Evolutionary conservation across 1,140 invertebrate genomes (phyloP).

Genomic region (Drosophila pandora): DNA sequence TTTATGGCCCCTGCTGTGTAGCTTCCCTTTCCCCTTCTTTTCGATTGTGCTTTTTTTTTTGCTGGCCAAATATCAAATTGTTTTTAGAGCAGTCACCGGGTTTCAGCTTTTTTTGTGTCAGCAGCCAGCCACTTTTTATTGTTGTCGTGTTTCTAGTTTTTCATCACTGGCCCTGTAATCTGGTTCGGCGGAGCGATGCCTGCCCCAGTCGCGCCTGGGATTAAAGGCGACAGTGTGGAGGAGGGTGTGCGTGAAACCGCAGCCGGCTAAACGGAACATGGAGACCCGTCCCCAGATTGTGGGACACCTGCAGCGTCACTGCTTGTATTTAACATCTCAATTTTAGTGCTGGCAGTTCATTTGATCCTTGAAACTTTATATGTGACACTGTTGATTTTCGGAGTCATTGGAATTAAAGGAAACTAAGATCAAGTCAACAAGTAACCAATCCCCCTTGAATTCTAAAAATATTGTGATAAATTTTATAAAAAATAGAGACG

Average conservation of each 20-base stretch:
- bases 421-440: too few relatives aligned
- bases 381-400: too few relatives aligned
- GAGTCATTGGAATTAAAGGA: too few relatives aligned
- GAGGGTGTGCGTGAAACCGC: conserved; percentile 60
- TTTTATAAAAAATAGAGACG: too few relatives aligned
- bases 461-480: too few relatives aligned
- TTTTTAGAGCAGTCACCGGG: conserved; percentile 68
- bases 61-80: conserved; percentile 81
- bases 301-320: conserved; percentile 5
- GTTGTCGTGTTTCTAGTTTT: conserved; percentile 63
- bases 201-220: conserved; percentile 62
- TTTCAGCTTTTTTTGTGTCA: conserved; percentile 50
- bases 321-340: conserved; percentile 53
- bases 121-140: conserved; percentile 64
- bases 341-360: conserved; percentile 64
- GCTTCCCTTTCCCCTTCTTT: neutral
- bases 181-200: conserved; percentile 36
- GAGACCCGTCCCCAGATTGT: conserved; percentile 8
- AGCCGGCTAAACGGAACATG: conserved; percentile 58
- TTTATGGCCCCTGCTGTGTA: conserved; percentile 59
- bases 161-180: conserved; percentile 55
- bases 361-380: conserved; percentile 3
- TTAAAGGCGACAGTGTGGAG: conserved; percentile 39
- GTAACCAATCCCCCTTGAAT: too few relatives aligned
- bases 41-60: conserved; percentile 22